Base-by-base conservation (phyloP, 2,888 invertebrate genomes). In the Melanostoma scalare region DNA sequence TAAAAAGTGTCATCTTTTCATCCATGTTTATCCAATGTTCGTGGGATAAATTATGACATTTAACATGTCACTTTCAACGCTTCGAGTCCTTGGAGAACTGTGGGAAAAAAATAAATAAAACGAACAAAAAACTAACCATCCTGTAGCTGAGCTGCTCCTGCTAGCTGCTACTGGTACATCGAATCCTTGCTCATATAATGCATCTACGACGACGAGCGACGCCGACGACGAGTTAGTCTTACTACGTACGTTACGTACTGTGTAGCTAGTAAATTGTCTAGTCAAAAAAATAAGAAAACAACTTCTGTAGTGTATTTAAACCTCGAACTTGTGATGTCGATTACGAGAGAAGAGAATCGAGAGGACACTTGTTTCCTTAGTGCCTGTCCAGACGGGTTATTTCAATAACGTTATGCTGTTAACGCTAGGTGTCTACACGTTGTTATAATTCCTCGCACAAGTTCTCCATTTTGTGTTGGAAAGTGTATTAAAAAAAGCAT, bases 11-110 rank as follows among this genome's bases (percentile, higher is more conserved):
- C 78, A 74, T 79, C 69, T 74, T 84, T 50, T 63, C 50, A 50
- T 48, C 53, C 55, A 60, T 76, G 81, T 72, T 76, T 81, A 73
- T 79, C 65, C 67, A 79, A 72, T 67, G 78, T 61, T 67, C 60
- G 73, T 71, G 71, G 81, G 50, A 71, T 81, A 81, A 81, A 81
- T 81, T 76, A 84, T 79, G 75, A 79, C 84, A 75, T 79, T 84
- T 71, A 79, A 71, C 71, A 79, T 79, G 84, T 79, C 84, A 84
- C 75, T 67, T 74, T 53, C 69, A 84, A 78, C 69, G 73, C 78
- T 71, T 60, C 53, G 50, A 36, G 67, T 84, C 84, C 79, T 79
- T 60, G 20, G 75, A 65, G 36, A 40, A 79, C 74, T 84, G 84
- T 84, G 84, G 78, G 84, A 79, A 78, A 55, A 74, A 65, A 38